Evolutionary conservation across 1,140 invertebrate genomes (phyloP), one percentile per base, ranked within the genome.

Genomic region (Vollenhovia emeryi): DNA sequence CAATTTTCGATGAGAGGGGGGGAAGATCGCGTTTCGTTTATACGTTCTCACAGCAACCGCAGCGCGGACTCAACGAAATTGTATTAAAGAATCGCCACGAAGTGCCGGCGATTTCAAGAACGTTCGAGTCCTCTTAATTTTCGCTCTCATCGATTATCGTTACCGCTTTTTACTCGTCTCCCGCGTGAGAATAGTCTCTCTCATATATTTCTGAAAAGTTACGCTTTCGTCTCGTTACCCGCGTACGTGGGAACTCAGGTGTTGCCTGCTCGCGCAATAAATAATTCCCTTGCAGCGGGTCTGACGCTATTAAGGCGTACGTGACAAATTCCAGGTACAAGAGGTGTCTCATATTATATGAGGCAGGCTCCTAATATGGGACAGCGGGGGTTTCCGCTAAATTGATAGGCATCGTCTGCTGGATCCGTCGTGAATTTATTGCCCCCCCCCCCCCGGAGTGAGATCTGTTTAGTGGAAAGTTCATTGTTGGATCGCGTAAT

Each of bases 11-110:
- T 45, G 55, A 59, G 52, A 43, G 27, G 40, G 18, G 33, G 13
- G n/a, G 8, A 74, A 74, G n/a, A 21, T 21, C 30, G 30, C 30
- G 30, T 74, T 74, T 36, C 50, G 21, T 33, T 50, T 33, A 15
- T 57, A 40, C 7, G 71, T 74, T 55, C n/a, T 50, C 71, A 69
- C 66, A 48, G n/a, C n/a, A 21, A 36, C 33, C 50, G 71, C 33
- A 33, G 68, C 68, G 36, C 30, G 7, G 18, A 36, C 30, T 57
- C 21, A 18, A 24, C 33, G 15, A 57, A 74, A 74, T 40, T 75
- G 59, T 43, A 59, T 43, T 21, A 6, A 13, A n/a, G 13, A 33
- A 15, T 55, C 36, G n/a, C 13, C 30, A 27, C n/a, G 30, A 71
- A 71, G 21, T n/a, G 13, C 18, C 8, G 9, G 15, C 2, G 15